Conservation (phyloP, 2,113 vertebrate species). For the Fulica atra region DNA sequence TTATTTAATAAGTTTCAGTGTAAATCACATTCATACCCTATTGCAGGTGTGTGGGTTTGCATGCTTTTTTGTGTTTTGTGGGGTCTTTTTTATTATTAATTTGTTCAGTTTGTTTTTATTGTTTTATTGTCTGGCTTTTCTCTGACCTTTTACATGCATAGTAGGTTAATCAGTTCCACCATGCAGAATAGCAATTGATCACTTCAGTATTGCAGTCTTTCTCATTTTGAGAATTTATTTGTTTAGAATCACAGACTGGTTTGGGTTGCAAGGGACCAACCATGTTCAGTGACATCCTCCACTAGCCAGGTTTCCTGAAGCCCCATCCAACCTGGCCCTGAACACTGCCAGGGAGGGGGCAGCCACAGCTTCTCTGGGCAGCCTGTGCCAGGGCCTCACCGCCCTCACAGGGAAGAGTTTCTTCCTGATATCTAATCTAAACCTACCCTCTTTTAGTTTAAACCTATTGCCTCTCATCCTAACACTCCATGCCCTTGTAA, state of each 20-base stretch:
- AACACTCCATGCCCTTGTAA: too few species aligned
- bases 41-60: background rate
- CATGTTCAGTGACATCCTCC: too few species aligned
- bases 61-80: fast-evolving
- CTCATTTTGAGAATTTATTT: background rate
- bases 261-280: too few species aligned
- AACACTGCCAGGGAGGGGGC: too few species aligned
- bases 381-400: too few species aligned
- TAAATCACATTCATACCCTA: background rate
- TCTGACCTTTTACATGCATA: background rate
- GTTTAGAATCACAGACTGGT: background rate
- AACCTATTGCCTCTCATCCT: too few species aligned
- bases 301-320: too few species aligned
- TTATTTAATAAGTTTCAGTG: background rate
- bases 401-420: too few species aligned
- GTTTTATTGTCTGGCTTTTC: background rate
- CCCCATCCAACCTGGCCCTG: too few species aligned
- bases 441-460: too few species aligned
- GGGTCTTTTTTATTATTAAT: background rate
- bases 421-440: too few species aligned
- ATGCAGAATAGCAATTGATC: background rate
- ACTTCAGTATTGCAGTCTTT: background rate
- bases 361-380: too few species aligned
- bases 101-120: background rate
- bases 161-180: background rate